These are phyloP conservation scores for Cabera pusaria DNA, from an alignment of 2,888 invertebrate genomes.

Conservation along the genomic window DNA sequence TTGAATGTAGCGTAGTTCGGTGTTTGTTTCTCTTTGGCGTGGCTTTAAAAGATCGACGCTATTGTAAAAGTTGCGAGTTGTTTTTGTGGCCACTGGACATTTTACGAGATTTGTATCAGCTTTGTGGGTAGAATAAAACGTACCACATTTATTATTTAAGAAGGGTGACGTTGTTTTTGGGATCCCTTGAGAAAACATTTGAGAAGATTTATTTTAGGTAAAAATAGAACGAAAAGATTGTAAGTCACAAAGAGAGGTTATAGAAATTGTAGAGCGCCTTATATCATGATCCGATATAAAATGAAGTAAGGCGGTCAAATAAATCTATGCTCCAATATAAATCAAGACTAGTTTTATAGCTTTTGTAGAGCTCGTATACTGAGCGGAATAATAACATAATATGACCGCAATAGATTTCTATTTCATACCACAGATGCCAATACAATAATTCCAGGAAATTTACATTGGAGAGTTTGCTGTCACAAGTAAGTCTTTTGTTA, in stretches of 20 bases:
- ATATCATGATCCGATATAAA: constrained; percentile 7
- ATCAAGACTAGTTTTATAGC: constrained; percentile 31
- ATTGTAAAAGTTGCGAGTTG: constrained; percentile 21
- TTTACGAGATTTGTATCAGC: constrained; percentile 25
- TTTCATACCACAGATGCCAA: constrained; percentile 26
- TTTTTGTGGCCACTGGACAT: constrained; percentile 22
- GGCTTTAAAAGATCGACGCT: constrained; percentile 22
- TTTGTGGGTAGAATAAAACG: constrained; percentile 23
- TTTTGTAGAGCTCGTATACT: constrained; percentile 31
- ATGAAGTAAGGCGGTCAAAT: constrained; percentile 19
- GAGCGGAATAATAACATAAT: constrained; percentile 35
- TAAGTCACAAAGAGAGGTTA: constrained; percentile 2
- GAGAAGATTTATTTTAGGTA: neutral
- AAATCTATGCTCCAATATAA: constrained; percentile 21
- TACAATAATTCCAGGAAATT: constrained; percentile 15
- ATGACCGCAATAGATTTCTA: constrained; percentile 23
- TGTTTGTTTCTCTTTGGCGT: constrained; percentile 25
- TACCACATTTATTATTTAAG: constrained; percentile 25
- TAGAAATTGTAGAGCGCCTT: constrained; percentile 5
- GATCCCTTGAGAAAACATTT: neutral
- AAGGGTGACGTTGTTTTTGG: constrained; percentile 15
- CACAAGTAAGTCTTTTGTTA: no score
- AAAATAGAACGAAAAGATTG: no score
- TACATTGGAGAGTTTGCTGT: no score
- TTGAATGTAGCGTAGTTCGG: constrained; percentile 25